Evolutionary conservation across 1,140 invertebrate genomes (phyloP), one percentile per base, ranked within the genome.

Genomic region (Temnothorax curvispinosus): DNA sequence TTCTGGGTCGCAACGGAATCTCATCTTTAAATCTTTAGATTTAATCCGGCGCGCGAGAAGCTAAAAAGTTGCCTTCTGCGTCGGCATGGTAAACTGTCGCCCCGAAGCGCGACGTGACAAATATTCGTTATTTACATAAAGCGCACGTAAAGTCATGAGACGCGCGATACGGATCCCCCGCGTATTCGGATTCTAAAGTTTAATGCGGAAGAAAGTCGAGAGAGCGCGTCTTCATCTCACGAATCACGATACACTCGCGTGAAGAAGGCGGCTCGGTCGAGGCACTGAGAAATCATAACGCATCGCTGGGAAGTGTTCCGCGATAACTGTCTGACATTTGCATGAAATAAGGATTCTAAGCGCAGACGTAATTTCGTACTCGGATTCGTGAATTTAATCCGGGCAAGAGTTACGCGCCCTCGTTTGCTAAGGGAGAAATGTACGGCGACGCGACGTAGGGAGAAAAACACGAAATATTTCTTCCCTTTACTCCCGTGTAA

Each of bases 1-100:
- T 84, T 84, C 80, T 75, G 21, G 41, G 27, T 50, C 18, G 52
- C 52, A 41, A 47, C 52, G 54, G 44, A 50, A 84, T 84, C 80
- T 84, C 69, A 75, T 84, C 80, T 84, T 75, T 75, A 84, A 82
- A 84, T 84, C 80, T 84, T 84, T 84, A 84, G 67, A 84, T 84
- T 84, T 84, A 84, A 84, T 84, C 80, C 69, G 80, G n/a, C 21
- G 38, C 27, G 44, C 41, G 60, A 65, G 47, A 54, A 60, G 38
- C 35, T 47, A 60, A 56, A 0, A 60, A 82, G 80, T 41, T 35
- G 47, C 32, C 38, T 56, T 52, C 38, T 50, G 32, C 80, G 54
- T 47, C 38, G 65, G 52, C 56, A 41, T 84, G 27, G 54, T 58
- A 75, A 75, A 84, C 41, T 84, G 50, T 71, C 41, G 80, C 11